Evolutionary conservation across 2,113 vertebrate species (phyloP).

Genomic region (Chlorocebus sabaeus): DNA sequence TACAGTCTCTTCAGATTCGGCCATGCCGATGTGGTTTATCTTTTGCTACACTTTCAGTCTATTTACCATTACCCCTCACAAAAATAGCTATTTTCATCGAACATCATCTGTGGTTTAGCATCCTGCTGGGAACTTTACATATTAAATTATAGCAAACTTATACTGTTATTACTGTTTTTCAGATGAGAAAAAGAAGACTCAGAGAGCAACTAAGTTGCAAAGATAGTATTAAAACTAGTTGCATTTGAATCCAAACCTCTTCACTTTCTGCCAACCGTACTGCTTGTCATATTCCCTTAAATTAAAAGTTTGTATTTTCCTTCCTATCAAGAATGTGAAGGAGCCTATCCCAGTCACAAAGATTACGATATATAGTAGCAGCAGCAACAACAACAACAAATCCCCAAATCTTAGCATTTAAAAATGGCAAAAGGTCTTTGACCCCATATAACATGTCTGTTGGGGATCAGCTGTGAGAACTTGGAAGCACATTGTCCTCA

Average conservation of each 20-base stretch:
- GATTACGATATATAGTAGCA: background rate
- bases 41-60: background rate
- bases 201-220: background rate
- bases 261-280: background rate
- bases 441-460: too few relatives aligned
- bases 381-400: background rate
- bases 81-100: background rate
- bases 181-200: background rate
- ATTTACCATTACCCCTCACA: background rate
- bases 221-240: background rate
- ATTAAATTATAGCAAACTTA: background rate
- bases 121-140: background rate
- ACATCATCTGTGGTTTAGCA: background rate
- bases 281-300: background rate
- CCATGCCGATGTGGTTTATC: too few relatives aligned
- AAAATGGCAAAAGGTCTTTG: background rate
- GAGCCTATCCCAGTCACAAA: background rate
- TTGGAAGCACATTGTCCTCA: rapidly evolving
- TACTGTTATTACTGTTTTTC: background rate
- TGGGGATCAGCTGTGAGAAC: too few relatives aligned
- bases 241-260: background rate
- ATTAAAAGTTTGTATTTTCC: background rate
- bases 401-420: background rate
- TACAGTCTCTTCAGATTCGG: background rate
- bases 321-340: background rate